Conservation (phyloP, 1,140 invertebrate genomes). For the Linepithema humile region DNA sequence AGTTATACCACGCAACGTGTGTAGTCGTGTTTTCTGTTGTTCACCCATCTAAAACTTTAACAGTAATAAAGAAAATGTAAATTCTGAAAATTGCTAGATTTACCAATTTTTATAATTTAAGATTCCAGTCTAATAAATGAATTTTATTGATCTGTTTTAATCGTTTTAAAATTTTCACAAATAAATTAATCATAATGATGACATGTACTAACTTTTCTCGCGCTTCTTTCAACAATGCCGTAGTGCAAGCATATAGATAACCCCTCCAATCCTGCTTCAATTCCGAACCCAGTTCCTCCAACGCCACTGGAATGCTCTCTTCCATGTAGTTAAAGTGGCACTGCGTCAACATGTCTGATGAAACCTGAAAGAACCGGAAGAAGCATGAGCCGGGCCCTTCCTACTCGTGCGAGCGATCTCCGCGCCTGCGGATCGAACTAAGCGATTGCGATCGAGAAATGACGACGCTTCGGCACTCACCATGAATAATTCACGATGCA, state of each 20-base stretch:
- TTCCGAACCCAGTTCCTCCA: constrained; percentile 88
- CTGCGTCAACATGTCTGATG: constrained; percentile 92
- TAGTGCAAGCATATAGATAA: constrained; percentile 93
- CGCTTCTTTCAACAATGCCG: constrained; percentile 94
- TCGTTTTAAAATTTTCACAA: background rate
- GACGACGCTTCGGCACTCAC: constrained; percentile 84
- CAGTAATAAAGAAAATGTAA: too few species aligned
- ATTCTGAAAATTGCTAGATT: too few species aligned
- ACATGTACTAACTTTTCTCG: constrained; percentile 89
- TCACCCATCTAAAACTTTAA: too few species aligned
- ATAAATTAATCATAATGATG: background rate
- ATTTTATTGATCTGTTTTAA: too few species aligned
- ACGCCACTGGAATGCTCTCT: constrained; percentile 90
- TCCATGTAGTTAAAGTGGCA: constrained; percentile 96
- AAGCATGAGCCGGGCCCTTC: constrained; percentile 24
- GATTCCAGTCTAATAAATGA: too few species aligned
- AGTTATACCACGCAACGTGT: too few species aligned
- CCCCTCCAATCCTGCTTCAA: constrained; percentile 91
- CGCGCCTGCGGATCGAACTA: constrained; percentile 3
- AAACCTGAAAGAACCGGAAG: constrained; percentile 84
- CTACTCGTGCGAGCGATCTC: too few species aligned
- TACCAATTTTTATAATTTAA: too few species aligned
- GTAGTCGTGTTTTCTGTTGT: too few species aligned
- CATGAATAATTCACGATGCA: constrained; percentile 92
- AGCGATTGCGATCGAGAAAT: constrained; percentile 64